Evolutionary conservation across 2,888 invertebrate species (phyloP).

Genomic region (Rotaria socialis): DNA sequence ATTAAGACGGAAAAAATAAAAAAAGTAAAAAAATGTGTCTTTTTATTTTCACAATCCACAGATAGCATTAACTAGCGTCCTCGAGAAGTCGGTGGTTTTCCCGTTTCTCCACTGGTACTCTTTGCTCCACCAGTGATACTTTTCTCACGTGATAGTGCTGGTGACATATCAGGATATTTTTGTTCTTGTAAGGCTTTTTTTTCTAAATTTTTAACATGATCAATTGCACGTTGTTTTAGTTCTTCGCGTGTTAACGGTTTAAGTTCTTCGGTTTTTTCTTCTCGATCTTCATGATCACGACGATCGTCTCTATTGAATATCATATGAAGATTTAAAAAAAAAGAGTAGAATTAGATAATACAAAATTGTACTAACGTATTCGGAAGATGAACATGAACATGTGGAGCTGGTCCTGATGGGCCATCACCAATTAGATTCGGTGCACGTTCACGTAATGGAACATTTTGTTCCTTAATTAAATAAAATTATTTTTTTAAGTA

Average conservation of each 20-base stretch:
- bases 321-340: background rate
- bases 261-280: slow-evolving; percentile 49
- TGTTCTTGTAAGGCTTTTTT: background rate
- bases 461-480: slow-evolving; percentile 38
- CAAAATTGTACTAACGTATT: background rate
- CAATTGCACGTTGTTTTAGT: slow-evolving; percentile 43
- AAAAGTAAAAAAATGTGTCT: too few relatives aligned
- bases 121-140: background rate
- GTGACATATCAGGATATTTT: background rate
- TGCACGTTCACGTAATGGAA: slow-evolving; percentile 42
- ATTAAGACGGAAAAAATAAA: too few relatives aligned
- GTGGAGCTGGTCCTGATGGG: background rate
- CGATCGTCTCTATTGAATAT: background rate
- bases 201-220: slow-evolving; percentile 20
- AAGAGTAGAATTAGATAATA: background rate
- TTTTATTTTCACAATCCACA: too few relatives aligned
- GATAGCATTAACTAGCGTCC: background rate
- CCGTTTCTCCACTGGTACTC: background rate
- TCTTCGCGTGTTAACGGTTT: slow-evolving; percentile 43
- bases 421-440: slow-evolving; percentile 46
- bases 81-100: background rate
- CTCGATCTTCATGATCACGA: slow-evolving; percentile 49
- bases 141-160: background rate
- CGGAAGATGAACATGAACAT: background rate
- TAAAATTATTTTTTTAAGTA: background rate